phyloP scores from a whole-genome alignment of 2,888 invertebrate species.

The Chrysina gloriosa region DNA sequence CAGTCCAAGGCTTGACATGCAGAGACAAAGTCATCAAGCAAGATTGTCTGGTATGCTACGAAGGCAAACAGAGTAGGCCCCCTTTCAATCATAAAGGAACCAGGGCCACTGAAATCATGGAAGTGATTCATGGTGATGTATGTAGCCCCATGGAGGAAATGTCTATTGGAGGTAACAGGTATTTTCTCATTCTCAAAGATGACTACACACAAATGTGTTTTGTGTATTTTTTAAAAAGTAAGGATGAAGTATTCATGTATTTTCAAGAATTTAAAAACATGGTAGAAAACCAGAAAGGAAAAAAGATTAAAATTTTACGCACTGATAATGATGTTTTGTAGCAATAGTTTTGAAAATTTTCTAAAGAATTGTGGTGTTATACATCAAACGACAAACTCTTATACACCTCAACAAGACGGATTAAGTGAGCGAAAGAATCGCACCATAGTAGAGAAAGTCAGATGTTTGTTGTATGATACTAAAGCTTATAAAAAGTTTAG shows the following conservation, averaged over 20 bases:
- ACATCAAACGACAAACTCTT: slow-evolving; percentile 53
- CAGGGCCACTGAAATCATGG: slow-evolving; percentile 46
- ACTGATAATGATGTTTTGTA: slow-evolving; percentile 52
- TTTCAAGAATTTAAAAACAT: slow-evolving; percentile 53
- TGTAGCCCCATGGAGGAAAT: slow-evolving; percentile 45
- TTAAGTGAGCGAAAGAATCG: slow-evolving; percentile 50
- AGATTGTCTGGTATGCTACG: slow-evolving; percentile 48
- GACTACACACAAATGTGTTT: slow-evolving; percentile 38
- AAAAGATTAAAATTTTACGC: slow-evolving; percentile 52
- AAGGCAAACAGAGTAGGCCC: slow-evolving; percentile 52
- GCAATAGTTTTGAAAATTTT: slow-evolving; percentile 47
- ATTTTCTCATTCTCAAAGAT: slow-evolving; percentile 1
- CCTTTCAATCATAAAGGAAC: slow-evolving; percentile 49
- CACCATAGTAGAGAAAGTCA: slow-evolving; percentile 51
- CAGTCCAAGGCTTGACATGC: slow-evolving; percentile 30
- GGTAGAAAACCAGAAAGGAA: slow-evolving; percentile 53
- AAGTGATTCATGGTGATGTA: slow-evolving; percentile 52
- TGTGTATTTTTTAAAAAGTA: slow-evolving; percentile 47
- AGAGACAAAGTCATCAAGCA: slow-evolving; percentile 39
- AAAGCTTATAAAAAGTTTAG: slow-evolving; percentile 45
- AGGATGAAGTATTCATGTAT: slow-evolving; percentile 49
- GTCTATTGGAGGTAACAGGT: slow-evolving; percentile 23
- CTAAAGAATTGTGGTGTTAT: slow-evolving; percentile 50
- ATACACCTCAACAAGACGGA: slow-evolving; percentile 56
- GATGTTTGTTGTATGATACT: slow-evolving; percentile 47